phyloP scores from a whole-genome alignment of 2,113 vertebrate genomes.

The Agapornis roseicollis region DNA sequence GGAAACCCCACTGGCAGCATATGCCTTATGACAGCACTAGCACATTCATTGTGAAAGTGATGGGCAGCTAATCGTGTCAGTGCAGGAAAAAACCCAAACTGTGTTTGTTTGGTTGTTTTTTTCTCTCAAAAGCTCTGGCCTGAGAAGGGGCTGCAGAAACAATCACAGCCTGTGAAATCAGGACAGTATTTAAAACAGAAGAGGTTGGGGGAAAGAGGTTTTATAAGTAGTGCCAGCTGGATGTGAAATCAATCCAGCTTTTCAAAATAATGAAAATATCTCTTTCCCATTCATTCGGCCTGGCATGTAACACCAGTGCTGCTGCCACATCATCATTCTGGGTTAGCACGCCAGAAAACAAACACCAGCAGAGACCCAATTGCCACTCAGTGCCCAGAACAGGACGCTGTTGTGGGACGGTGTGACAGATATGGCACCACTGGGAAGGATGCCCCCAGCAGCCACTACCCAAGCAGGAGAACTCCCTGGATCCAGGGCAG shows the following conservation, averaged over 20 bases:
- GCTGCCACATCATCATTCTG: slow-evolving; percentile 13
- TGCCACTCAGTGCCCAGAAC: neutral
- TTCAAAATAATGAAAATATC: slow-evolving; percentile 58
- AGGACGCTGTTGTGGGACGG: neutral
- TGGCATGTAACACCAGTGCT: neutral
- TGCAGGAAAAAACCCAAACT: neutral
- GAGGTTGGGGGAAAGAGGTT: neutral
- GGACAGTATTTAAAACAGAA: neutral
- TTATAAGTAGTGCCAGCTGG: neutral
- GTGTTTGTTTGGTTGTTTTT: neutral
- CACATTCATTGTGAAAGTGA: slow-evolving; percentile 35
- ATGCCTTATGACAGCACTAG: neutral
- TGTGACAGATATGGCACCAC: neutral
- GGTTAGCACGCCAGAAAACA: neutral
- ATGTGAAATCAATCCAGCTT: slow-evolving; percentile 32
- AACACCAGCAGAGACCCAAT: neutral
- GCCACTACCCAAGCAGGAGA: neutral
- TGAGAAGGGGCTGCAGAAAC: slow-evolving; percentile 13
- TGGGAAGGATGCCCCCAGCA: neutral
- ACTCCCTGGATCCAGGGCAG: neutral
- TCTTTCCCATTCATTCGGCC: slow-evolving; percentile 26
- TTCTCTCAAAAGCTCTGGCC: neutral
- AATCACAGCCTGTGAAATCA: neutral
- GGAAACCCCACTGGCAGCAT: neutral
- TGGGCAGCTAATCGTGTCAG: slow-evolving; percentile 10